Conservation (phyloP, 2,113 vertebrate species). For the Scartelaos histophorus region DNA sequence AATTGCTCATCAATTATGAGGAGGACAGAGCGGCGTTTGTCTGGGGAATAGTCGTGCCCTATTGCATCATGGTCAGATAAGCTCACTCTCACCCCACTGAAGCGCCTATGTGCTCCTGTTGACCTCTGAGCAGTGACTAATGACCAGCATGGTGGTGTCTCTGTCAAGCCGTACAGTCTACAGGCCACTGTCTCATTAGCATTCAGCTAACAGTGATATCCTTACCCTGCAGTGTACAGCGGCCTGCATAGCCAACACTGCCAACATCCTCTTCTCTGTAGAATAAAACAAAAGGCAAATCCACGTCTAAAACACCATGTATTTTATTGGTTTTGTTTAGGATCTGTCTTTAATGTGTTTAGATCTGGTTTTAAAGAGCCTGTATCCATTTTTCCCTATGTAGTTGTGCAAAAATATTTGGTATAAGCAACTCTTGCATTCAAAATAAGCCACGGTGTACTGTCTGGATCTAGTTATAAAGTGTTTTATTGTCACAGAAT, state of each 20-base stretch:
- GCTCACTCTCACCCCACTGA: constrained; percentile 14
- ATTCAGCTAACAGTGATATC: constrained; percentile 34
- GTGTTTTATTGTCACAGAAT: too few relatives aligned
- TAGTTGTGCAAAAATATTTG: too few relatives aligned
- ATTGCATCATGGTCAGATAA: constrained; percentile 48
- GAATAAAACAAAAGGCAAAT: background rate
- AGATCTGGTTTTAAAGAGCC: background rate
- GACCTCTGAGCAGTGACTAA: constrained; percentile 50
- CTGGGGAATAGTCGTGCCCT: constrained; percentile 52
- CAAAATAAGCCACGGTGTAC: too few relatives aligned
- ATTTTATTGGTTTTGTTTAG: background rate
- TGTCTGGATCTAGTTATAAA: too few relatives aligned
- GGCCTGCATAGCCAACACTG: constrained; percentile 18
- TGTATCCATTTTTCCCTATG: too few relatives aligned
- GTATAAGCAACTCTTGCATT: too few relatives aligned
- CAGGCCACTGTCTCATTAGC: constrained; percentile 34
- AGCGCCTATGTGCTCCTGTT: constrained; percentile 24
- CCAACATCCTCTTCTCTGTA: background rate
- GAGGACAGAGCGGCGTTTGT: constrained; percentile 45
- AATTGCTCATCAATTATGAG: constrained; percentile 75
- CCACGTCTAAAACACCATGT: background rate
- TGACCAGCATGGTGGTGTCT: constrained; percentile 31
- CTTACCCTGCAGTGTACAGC: constrained; percentile 18
- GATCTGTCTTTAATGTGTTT: background rate
- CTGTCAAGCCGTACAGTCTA: constrained; percentile 25